Percentiles rank a stretch among this genome's conserved stretches.
phyloP scores from a whole-genome alignment of 23 tunicate species.

The Ascidia mentula region DNA sequence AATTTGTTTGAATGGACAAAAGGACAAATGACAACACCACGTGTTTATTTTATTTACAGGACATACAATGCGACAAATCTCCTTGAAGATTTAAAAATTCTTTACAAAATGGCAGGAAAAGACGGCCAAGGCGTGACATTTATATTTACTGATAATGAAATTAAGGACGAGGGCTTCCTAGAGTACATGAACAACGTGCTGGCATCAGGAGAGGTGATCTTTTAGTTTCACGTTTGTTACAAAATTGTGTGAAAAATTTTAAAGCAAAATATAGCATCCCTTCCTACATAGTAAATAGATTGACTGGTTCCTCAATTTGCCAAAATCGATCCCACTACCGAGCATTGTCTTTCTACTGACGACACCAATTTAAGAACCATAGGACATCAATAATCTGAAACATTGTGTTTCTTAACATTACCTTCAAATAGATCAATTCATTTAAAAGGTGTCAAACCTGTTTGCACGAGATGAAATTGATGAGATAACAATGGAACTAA shows the following conservation, averaged over 20 bases:
- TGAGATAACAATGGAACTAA: constrained; percentile 71
- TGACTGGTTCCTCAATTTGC: no score
- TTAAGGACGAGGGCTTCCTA: constrained; percentile 81
- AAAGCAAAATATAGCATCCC: no score
- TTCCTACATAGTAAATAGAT: no score
- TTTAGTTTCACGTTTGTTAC: no score
- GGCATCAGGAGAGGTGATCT: constrained; percentile 79
- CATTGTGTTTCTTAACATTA: background rate
- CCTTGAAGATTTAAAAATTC: constrained; percentile 74
- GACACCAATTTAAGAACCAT: no score
- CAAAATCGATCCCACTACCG: no score
- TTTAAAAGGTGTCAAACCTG: constrained; percentile 52
- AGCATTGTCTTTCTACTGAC: no score
- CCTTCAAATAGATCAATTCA: background rate
- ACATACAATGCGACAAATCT: constrained; percentile 79
- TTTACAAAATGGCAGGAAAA: constrained; percentile 81
- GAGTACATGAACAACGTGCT: constrained; percentile 88
- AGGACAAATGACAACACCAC: no score
- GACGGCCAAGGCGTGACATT: constrained; percentile 82
- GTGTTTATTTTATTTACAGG: constrained; percentile 18
- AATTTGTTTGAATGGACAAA: no score
- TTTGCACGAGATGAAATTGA: constrained; percentile 86
- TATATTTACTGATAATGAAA: constrained; percentile 82
- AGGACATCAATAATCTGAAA: no score
- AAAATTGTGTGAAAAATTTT: no score